phyloP scores from a whole-genome alignment of 2,888 invertebrate genomes.

The Chrysodeixis includens region DNA sequence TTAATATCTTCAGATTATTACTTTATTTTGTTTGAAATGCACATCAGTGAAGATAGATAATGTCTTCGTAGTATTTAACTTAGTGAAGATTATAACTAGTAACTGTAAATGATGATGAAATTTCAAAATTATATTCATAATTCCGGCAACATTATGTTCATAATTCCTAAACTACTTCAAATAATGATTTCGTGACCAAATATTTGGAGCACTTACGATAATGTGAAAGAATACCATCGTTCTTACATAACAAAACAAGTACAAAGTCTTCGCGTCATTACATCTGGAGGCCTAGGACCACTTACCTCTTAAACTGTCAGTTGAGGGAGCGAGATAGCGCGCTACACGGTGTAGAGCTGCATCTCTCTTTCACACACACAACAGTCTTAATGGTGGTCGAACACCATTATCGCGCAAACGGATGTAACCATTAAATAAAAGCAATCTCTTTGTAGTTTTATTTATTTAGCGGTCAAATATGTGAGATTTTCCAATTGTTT shows the following conservation, averaged over 20 bases:
- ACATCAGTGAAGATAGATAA: too few relatives aligned
- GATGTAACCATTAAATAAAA: constrained; percentile 56
- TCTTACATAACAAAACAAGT: constrained; percentile 36
- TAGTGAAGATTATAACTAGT: too few relatives aligned
- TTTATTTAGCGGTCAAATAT: constrained; percentile 44
- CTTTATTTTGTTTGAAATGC: too few relatives aligned
- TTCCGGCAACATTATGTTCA: constrained; percentile 13
- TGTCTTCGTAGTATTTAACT: too few relatives aligned
- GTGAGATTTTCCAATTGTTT: constrained; percentile 38
- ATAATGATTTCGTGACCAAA: constrained; percentile 40
- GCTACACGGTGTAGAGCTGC: too few relatives aligned
- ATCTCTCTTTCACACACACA: too few relatives aligned
- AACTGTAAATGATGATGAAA: too few relatives aligned
- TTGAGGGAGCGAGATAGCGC: too few relatives aligned
- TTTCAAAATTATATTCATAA: too few relatives aligned
- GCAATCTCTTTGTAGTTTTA: constrained; percentile 35
- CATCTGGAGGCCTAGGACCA: background rate
- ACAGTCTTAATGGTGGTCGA: background rate
- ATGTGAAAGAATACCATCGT: constrained; percentile 50
- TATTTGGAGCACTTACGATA: constrained; percentile 42
- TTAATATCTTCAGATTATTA: too few relatives aligned
- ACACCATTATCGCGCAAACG: constrained; percentile 35
- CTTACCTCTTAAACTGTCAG: too few relatives aligned
- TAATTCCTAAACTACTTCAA: constrained; percentile 16
- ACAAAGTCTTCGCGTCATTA: constrained; percentile 46